Evolutionary conservation across 1,140 invertebrate genomes (phyloP).

Genomic region (Penaeus vannamei): DNA sequence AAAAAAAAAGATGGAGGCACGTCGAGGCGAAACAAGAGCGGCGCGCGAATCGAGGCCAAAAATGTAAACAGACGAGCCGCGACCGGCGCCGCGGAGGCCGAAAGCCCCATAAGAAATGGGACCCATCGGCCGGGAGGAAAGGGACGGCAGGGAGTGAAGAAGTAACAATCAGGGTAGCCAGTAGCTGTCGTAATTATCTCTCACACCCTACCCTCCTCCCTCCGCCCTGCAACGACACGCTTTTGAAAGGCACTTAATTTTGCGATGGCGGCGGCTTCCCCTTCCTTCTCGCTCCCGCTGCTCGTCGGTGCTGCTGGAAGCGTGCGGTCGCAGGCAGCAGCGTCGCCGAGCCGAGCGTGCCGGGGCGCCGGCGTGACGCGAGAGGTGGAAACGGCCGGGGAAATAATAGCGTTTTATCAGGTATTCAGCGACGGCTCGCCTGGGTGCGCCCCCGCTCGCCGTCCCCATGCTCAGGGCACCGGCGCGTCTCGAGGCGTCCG

Average conservation of each 20-base stretch:
- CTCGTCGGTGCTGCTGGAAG: not conserved
- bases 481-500: not conserved
- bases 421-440: conserved; percentile 37
- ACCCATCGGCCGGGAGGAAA: conserved; percentile 35
- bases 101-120: not conserved
- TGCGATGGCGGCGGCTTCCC: not conserved
- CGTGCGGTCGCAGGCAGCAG: not conserved
- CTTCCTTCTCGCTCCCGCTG: not conserved
- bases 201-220: not conserved
- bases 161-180: conserved; percentile 45
- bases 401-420: conserved; percentile 39
- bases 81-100: too few species aligned
- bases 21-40: too few species aligned
- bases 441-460: conserved; percentile 51
- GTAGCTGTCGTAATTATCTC: conserved; percentile 51
- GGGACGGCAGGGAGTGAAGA: conserved; percentile 37
- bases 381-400: not conserved
- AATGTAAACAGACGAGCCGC: too few species aligned
- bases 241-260: conserved; percentile 48
- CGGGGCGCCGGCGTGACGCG: not conserved
- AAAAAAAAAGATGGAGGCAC: too few species aligned
- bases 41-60: too few species aligned
- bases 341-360: not conserved
- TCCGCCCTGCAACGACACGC: not conserved
- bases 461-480: conserved; percentile 36